Conservation (phyloP, 1,140 invertebrate species). For the Heliconius hermathena region DNA sequence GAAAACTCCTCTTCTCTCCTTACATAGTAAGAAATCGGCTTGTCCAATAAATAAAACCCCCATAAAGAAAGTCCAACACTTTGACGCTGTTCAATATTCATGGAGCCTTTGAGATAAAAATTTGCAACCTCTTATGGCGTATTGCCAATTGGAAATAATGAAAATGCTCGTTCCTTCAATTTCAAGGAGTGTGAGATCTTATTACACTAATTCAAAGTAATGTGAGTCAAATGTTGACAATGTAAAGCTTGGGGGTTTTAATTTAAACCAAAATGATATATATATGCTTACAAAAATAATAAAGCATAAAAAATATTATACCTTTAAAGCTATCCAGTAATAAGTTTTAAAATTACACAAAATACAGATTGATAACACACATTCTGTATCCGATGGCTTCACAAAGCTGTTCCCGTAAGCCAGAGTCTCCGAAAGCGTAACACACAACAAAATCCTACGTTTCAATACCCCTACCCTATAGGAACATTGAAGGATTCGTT, state of each 20-base stretch:
- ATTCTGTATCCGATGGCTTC: constrained; percentile 48
- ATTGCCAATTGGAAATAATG: constrained; percentile 66
- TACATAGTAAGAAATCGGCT: constrained; percentile 57
- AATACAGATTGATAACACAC: not conserved
- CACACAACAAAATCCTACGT: constrained; percentile 70
- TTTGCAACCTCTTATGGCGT: constrained; percentile 53
- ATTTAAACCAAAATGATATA: not conserved
- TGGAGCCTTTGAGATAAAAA: constrained; percentile 60
- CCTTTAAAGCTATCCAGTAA: not conserved
- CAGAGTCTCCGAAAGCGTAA: constrained; percentile 59
- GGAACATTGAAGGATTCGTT: constrained; percentile 57
- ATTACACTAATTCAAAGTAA: constrained; percentile 32
- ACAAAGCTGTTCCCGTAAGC: constrained; percentile 56
- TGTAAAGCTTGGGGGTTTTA: not conserved
- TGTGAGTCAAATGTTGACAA: constrained; percentile 21
- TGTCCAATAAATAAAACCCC: constrained; percentile 67
- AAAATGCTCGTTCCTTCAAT: constrained; percentile 42
- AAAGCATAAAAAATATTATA: not conserved
- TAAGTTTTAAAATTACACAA: not conserved
- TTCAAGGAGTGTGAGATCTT: constrained; percentile 23
- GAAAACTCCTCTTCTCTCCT: constrained; percentile 60
- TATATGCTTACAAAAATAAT: too few relatives aligned
- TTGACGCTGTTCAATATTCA: constrained; percentile 61
- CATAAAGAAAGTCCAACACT: constrained; percentile 65
- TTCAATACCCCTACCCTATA: constrained; percentile 63